Conservation (phyloP, 2,797 vertebrate genomes). For the Delichon dasypus region DNA sequence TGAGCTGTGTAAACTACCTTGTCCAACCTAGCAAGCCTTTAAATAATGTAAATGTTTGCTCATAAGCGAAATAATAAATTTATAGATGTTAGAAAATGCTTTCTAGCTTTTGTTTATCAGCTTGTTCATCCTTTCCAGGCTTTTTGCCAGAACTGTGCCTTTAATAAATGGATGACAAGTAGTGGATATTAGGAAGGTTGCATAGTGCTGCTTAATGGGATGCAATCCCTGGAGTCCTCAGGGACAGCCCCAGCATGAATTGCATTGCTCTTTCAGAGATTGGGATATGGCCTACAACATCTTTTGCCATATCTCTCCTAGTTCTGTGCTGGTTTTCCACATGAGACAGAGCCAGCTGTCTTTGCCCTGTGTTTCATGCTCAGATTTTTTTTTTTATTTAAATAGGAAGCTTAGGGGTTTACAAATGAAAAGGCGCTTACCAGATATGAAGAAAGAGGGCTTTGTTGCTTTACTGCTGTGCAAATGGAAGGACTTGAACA, state of each 20-base stretch:
- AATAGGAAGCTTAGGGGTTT: background rate
- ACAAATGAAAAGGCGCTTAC: background rate
- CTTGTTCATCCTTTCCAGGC: background rate
- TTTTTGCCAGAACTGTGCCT: background rate
- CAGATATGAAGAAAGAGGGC: background rate
- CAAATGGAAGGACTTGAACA: background rate
- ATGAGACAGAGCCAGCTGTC: background rate
- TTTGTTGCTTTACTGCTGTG: background rate
- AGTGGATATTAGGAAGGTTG: background rate
- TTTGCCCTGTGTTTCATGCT: background rate
- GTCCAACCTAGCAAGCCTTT: background rate
- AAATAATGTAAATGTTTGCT: background rate
- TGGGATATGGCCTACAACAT: background rate
- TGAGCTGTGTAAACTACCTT: background rate
- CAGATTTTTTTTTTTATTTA: background rate
- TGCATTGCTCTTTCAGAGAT: background rate
- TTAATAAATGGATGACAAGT: background rate
- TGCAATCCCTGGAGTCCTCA: background rate
- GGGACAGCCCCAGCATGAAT: background rate
- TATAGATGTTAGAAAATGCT: background rate
- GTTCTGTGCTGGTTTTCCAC: background rate
- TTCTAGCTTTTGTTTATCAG: background rate
- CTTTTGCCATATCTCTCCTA: background rate
- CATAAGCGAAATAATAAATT: background rate
- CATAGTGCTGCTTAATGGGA: background rate